Evolutionary conservation across 2,888 invertebrate genomes (phyloP), one percentile per base, ranked within the genome.

Genomic region (Drosophila hawaiiensis): DNA sequence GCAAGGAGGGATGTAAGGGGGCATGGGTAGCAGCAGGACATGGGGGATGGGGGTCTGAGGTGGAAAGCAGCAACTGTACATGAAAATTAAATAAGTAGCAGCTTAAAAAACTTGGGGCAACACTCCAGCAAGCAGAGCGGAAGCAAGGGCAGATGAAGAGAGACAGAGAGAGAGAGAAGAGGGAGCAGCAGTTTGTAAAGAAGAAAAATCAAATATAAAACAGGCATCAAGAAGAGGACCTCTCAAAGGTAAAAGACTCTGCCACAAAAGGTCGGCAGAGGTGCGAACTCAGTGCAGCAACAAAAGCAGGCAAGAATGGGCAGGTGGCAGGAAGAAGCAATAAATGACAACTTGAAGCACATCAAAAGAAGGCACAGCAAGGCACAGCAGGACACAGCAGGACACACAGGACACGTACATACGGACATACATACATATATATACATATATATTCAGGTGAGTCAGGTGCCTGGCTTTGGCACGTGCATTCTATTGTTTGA

Each of bases 81-180:
- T 90, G 91, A 89, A 89, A 90, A 87, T 90, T 84, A 90, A 91
- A 91, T 91, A 87, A 91, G 91, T 82, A 89, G 83, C 73, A 84
- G 88, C 82, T 87, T 87, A 90, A 90, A 87, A 74, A 86, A 89
- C 82, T 91, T 71, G 72, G 56, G 82, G 49, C 29, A 35, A 47
- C 54, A 47, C 33, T 60, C 35, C 50, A 62, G 53, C 29, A 50
- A 53, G n/a, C 54, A 55, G 43, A 76, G 35, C 56, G 39, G 54
- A 58, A 70, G 68, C 65, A 80, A 68, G 62, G 77, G 55, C 49
- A 43, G n/a, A 31, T 9, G 3, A 3, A 22, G 7, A 25, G n/a
- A 39, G 14, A 1, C 12, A 14, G 29, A 12, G 14, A 22, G 1
- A 12, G 22, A 28, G 6, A 2, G 29, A 14, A 35, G 28, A 33